Percentiles rank a stretch among this genome's conserved stretches.
Evolutionary conservation across 2,113 vertebrate species (phyloP).

Genomic region (Phyllostomus discolor): DNA sequence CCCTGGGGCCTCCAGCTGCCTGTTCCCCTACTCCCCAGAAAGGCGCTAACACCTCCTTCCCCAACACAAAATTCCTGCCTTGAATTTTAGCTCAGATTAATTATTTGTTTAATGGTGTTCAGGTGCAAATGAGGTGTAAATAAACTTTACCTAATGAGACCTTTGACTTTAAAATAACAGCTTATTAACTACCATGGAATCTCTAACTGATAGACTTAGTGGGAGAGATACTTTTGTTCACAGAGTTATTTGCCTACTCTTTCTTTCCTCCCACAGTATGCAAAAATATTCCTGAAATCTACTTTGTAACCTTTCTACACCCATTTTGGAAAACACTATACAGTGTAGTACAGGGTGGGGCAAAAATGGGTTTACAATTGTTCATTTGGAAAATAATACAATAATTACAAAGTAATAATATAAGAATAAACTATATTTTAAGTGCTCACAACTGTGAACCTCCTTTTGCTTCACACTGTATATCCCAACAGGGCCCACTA

Average conservation of each 20-base stretch:
- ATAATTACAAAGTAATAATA: not conserved
- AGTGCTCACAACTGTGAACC: not conserved
- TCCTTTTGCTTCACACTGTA: not conserved
- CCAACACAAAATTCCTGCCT: not conserved
- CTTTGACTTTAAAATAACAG: conserved; percentile 50
- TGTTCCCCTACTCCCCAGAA: not conserved
- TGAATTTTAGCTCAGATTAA: not conserved
- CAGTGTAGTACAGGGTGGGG: not conserved
- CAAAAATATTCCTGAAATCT: conserved; percentile 30
- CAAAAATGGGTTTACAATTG: not conserved
- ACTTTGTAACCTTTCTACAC: conserved; percentile 39
- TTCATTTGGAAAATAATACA: not conserved
- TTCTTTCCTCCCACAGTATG: conserved; percentile 46
- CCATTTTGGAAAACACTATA: conserved; percentile 13
- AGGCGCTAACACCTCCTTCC: not conserved
- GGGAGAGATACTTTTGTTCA: conserved; percentile 48
- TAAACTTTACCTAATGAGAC: conserved; percentile 3
- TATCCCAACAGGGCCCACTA: not conserved
- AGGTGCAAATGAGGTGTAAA: not conserved
- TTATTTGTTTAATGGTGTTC: conserved; percentile 52
- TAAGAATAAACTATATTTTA: not conserved
- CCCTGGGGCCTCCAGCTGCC: not conserved
- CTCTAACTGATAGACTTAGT: conserved; percentile 52
- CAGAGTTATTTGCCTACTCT: conserved; percentile 56
- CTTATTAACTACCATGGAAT: conserved; percentile 43